Conservation (phyloP, 2,888 invertebrate species). For the Ormyrus thymus region DNA sequence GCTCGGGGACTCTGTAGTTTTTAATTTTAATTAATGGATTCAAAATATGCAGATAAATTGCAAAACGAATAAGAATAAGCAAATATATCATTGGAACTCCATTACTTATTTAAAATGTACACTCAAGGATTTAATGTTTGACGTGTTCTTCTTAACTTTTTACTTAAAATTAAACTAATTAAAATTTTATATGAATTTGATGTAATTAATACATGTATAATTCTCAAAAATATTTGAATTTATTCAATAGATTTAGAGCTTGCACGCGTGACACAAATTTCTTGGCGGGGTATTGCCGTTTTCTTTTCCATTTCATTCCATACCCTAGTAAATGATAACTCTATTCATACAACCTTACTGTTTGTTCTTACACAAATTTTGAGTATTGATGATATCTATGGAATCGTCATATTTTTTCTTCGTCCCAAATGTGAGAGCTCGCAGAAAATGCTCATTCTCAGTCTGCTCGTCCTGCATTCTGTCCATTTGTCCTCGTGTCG, state of each 20-base stretch:
- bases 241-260: background rate
- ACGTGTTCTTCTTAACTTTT: no score
- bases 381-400: slow-evolving; percentile 12
- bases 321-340: background rate
- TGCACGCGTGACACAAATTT: background rate
- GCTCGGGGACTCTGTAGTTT: background rate
- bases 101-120: no score
- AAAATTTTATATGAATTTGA: no score
- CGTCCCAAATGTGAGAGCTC: slow-evolving; percentile 12
- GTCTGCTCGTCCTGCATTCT: background rate
- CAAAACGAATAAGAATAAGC: background rate
- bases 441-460: slow-evolving; percentile 15
- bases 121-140: no score
- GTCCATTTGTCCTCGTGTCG: background rate
- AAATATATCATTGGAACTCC: background rate
- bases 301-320: background rate
- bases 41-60: background rate
- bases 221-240: background rate
- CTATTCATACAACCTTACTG: background rate
- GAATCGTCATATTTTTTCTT: background rate
- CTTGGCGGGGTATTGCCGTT: background rate
- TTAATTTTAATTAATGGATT: background rate
- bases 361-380: slow-evolving; percentile 44
- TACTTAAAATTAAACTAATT: no score
- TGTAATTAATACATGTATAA: no score